Evolutionary conservation across 2,888 invertebrate genomes (phyloP), one percentile per base, ranked within the genome.

Genomic region (Mesorhabditis spiculigera): DNA sequence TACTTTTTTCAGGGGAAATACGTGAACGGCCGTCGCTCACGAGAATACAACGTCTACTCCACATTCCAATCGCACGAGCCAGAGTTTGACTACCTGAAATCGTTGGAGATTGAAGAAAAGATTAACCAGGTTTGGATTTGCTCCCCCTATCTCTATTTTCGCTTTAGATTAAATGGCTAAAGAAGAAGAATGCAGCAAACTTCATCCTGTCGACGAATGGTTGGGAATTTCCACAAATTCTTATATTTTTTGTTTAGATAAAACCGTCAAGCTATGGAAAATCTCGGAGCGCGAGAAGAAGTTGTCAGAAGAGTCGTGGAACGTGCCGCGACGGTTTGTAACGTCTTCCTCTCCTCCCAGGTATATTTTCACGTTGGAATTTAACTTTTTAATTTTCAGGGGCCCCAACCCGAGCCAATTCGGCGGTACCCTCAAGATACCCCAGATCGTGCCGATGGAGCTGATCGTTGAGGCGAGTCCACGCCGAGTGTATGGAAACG

Each of bases 11-110:
- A 85, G 85, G 85, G 84, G 41, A 83, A 83, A 68, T 84, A 81
- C 70, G 78, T 82, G 65, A 81, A 81, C 70, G 86, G 84, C 5
- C 71, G 72, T 10, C 78, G 93, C 86, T 91, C 95, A 86, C 95
- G 95, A 75, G 97, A 98, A 88, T 98, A 97, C 90, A 97, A 96
- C 88, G 97, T 99, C 81, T 99, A 98, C 90, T 95, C 95, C 85
- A 98, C 98, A 85, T 98, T 98, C 90, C 98, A 98, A 89, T 96
- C 96, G 85, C 98, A 98, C 88, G 98, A 99, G 88, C 97, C 98
- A 28, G 98, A 99, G 89, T 99, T 99, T 89, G 98, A 99, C 89
- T 98, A 98, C 90, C 91, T 99, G 87, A 99, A 99, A 89, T 96
- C 96, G 83, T 89, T 99, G 88, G 98, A 99, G 90, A 99, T 99